Base-by-base conservation (phyloP, 2,888 invertebrate species). In the Carterocephalus palaemon region DNA sequence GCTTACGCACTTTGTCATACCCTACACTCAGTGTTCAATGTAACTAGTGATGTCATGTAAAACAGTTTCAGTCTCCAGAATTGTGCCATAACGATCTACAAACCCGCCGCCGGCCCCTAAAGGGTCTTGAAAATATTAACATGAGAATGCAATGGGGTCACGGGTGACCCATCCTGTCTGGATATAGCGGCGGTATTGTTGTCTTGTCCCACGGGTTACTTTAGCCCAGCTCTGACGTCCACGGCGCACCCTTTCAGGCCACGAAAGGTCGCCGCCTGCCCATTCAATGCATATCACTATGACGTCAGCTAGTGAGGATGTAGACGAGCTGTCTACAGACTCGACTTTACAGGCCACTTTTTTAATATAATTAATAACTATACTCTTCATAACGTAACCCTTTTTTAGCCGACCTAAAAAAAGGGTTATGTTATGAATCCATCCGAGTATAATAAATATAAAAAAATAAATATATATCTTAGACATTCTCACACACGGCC, bases 261-360 rank as follows among this genome's bases (percentile, higher is more conserved):
- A 33, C 34, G 39, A 31, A 33, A 46, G 34, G 38, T 12, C 15
- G 37, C 28, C 17, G 38, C 20, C 15, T 10, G 19, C 17, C 47
- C 37, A 47, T 54, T 52, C 47, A 52, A 54, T 50, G 46, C 52
- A 47, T 48, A 52, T 51, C 37, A 8, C 15, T 43, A 28, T 50
- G 53, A 49, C 53, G 51, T 53, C 49, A 51, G 7, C 9, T 9
- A 28, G 8, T 15, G 13, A n/a, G 34, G 8, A 33, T 23, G 19
- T 28, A 42, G 26, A 15, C 12, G 20, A 42, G 20, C 26, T 40
- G 10, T 32, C 17, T 23, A 15, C 23, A 40, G 32, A 40, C n/a
- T n/a, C n/a, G n/a, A n/a, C n/a, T n/a, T n/a, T n/a, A n/a, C n/a
- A n/a, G n/a, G n/a, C n/a, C n/a, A n/a, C n/a, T n/a, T n/a, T n/a